Base-by-base conservation (phyloP, 2,113 vertebrate species). In the Hiodon alosoides region DNA sequence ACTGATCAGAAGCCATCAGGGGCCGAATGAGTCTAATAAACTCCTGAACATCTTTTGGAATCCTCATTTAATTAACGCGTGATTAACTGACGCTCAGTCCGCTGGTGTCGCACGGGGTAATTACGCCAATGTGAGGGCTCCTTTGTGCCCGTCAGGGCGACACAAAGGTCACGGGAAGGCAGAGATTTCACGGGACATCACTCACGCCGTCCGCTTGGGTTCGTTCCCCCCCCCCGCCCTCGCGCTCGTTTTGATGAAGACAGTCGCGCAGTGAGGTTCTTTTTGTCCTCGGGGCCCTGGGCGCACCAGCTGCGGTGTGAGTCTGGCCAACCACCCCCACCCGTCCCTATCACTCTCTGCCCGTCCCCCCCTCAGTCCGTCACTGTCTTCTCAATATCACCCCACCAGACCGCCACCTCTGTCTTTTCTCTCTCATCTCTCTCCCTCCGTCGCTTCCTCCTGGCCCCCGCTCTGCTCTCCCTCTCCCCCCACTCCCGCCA, bases 31-130 rank as follows among this genome's bases (percentile, higher is more conserved):
- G 82, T 80, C 74, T 81, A 84, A 86, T 79, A 87, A 87, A 85
- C 82, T 80, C 81, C 81, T 79, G 87, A 87, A 85, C 82, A 79
- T 81, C 81, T 86, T 82, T 79, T 72, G 81, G 82, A 77, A 75
- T 80, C 82, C 82, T 75, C 31, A 58, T 80, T 79, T 61, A 57
- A 54, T 77, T 78, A 77, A 79, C 79, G 31, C 31, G 31, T 31
- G 78, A 84, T 84, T 79, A 84, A 83, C 82, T 72, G 73, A 62
- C 69, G 78, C 16, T 51, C 52, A 71, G 67, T 73, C 75, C 78
- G 71, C 78, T 69, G 73, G 14, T 62, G 70, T 73, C 54, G 47
- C 16, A 10, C 60, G 5, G 4, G 17, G 48, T 50, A 51, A 50
- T 62, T 55, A 16, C 1, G 58, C 50, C 7, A 31, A 64, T 71